These are phyloP conservation scores for Alligator mississippiensis DNA, from an alignment of 2,113 vertebrate genomes.

Conservation along the genomic window DNA sequence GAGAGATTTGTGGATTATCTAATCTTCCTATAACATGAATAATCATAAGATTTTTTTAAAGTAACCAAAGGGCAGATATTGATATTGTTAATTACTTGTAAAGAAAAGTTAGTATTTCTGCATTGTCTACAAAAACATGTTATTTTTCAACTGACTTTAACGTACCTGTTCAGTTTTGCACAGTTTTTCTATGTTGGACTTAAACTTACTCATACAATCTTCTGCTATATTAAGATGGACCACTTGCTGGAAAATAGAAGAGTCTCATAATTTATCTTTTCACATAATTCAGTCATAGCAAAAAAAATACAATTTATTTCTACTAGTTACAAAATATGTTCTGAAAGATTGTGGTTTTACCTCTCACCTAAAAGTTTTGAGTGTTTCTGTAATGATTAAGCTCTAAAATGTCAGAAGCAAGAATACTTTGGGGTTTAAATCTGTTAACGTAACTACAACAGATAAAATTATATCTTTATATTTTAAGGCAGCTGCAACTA, in stretches of 20 bases:
- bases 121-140: not conserved
- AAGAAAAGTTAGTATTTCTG: not conserved
- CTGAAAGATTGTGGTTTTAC: not conserved
- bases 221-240: conserved; percentile 93
- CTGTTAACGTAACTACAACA: not conserved
- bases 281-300: not conserved
- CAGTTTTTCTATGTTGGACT: conserved; percentile 90
- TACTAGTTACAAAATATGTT: not conserved
- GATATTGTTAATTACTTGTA: not conserved
- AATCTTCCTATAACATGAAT: not conserved
- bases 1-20: not conserved
- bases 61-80: not conserved
- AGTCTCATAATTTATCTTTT: not conserved
- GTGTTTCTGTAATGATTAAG: not conserved
- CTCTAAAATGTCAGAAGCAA: not conserved
- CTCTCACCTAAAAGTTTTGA: not conserved
- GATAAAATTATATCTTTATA: not conserved
- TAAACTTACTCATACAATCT: conserved; percentile 92
- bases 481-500: no score
- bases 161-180: conserved; percentile 98
- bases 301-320: not conserved
- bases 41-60: not conserved
- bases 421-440: not conserved
- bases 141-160: not conserved
- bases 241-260: conserved; percentile 86